Conservation (phyloP, 1,140 invertebrate species). For the Drosophila dunni region DNA sequence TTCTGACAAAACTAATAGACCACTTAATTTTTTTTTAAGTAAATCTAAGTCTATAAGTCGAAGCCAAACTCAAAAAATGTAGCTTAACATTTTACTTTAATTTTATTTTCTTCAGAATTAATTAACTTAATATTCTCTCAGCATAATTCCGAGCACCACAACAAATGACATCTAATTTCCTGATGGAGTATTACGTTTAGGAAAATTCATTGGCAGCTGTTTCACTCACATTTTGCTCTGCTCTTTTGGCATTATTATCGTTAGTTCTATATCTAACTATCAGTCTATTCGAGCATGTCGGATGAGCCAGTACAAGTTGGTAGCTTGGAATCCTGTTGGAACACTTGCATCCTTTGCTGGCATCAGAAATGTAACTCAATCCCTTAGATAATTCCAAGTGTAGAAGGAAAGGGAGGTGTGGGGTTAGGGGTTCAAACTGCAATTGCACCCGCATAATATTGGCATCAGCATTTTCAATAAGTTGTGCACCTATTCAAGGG, state of each 20-base stretch:
- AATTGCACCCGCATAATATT: constrained; percentile 36
- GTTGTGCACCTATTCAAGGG: constrained; percentile 36
- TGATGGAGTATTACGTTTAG: too few relatives aligned
- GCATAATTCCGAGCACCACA: too few relatives aligned
- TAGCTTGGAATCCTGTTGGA: constrained; percentile 14
- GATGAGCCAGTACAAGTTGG: background rate
- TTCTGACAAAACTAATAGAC: too few relatives aligned
- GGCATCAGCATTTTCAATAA: constrained; percentile 75
- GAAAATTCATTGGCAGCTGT: background rate
- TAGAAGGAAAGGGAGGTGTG: background rate
- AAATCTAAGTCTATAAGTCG: too few relatives aligned
- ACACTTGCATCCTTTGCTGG: background rate
- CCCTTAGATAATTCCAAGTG: background rate
- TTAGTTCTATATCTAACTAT: background rate
- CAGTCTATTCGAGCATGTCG: background rate
- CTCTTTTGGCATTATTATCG: constrained; percentile 10
- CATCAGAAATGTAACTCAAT: background rate
- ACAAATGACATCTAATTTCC: too few relatives aligned
- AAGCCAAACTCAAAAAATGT: too few relatives aligned
- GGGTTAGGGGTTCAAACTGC: background rate
- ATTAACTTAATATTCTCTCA: too few relatives aligned
- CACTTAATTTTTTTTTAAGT: too few relatives aligned
- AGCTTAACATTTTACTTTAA: too few relatives aligned
- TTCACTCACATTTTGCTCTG: background rate
- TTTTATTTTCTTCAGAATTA: too few relatives aligned